These are phyloP conservation scores for Nothocercus nigrocapillus DNA, from an alignment of 2,113 vertebrate genomes.

Conservation along the genomic window DNA sequence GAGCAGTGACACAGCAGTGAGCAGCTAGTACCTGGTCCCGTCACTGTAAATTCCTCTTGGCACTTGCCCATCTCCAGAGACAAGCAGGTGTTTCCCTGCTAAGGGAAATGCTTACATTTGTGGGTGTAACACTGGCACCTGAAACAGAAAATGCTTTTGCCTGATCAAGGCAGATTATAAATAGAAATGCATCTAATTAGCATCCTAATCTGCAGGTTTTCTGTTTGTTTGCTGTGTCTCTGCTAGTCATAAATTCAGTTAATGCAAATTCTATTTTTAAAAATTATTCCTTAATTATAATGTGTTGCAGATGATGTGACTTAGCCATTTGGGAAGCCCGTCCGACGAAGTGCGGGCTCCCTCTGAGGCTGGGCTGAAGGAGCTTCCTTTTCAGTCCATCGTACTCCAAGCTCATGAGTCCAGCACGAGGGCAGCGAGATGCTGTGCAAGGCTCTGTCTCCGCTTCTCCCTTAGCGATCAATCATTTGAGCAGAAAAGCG, in stretches of 20 bases:
- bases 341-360: background rate
- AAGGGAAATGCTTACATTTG: conserved; percentile 20
- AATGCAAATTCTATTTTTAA: conserved; percentile 56
- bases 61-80: conserved; percentile 23
- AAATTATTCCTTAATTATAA: conserved; percentile 33
- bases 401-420: accelerated
- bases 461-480: background rate
- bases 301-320: background rate
- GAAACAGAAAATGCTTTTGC: conserved; percentile 53
- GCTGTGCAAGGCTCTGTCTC: background rate
- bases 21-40: accelerated
- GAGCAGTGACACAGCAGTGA: background rate
- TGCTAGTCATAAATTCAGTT: conserved; percentile 57
- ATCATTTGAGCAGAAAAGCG: background rate
- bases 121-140: conserved; percentile 66
- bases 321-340: background rate
- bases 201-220: conserved; percentile 62
- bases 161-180: conserved; percentile 63
- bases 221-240: conserved; percentile 62
- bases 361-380: background rate
- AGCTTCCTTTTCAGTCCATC: background rate
- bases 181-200: conserved; percentile 67
- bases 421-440: background rate
- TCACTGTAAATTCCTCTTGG: background rate
- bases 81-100: conserved; percentile 68